phyloP scores from a whole-genome alignment of 2,797 vertebrate genomes.

The Alfaro cultratus region DNA sequence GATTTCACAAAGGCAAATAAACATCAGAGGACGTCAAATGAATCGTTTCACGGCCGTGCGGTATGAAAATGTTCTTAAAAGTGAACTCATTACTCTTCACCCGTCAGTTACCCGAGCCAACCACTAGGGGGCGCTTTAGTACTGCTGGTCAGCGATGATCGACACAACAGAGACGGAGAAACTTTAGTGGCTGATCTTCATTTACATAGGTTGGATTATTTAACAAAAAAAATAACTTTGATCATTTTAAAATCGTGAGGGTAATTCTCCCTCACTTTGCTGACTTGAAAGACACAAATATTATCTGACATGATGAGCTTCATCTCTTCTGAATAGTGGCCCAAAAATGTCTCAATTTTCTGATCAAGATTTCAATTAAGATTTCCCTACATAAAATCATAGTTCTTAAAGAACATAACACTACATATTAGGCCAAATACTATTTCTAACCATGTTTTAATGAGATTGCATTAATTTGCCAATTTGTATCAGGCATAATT shows the following conservation, averaged over 20 bases:
- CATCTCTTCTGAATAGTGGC: not conserved
- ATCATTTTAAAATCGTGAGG: not conserved
- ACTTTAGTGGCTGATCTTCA: not conserved
- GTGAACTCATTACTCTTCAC: not conserved
- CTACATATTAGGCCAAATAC: not conserved
- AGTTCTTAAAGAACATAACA: not conserved
- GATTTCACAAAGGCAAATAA: constrained; percentile 10
- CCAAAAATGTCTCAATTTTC: not conserved
- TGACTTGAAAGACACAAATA: not conserved
- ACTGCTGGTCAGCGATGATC: not conserved
- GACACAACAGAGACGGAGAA: not conserved
- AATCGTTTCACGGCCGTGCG: not conserved
- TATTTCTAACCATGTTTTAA: not conserved
- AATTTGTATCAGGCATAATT: not conserved
- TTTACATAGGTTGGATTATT: not conserved
- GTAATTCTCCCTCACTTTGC: not conserved
- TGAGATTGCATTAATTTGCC: not conserved
- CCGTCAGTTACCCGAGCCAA: not conserved
- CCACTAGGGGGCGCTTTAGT: not conserved
- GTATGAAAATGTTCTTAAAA: not conserved
- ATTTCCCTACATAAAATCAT: not conserved
- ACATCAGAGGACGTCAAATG: not conserved
- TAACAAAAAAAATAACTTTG: not conserved
- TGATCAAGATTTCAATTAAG: not conserved
- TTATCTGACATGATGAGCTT: not conserved